Evolutionary conservation across 2,113 vertebrate species (phyloP), one percentile per base, ranked within the genome.

Genomic region (Callaeas wilsoni): DNA sequence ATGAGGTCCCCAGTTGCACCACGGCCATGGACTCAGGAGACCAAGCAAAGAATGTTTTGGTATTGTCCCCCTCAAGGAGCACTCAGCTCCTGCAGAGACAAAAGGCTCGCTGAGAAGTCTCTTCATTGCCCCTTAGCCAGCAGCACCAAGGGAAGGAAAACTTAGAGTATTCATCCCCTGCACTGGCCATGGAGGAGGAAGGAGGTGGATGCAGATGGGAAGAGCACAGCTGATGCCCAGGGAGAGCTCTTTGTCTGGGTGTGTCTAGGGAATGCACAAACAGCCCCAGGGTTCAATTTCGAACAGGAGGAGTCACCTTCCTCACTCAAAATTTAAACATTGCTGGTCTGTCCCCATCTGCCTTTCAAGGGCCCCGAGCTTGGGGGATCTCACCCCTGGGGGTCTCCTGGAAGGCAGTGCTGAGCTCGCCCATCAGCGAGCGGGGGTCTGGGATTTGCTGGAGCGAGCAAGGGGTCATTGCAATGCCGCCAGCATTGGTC

Each of bases 391-490:
- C 7, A 4, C n/a, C 29, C 49, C 29, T 55, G n/a, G 5, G 5
- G 29, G 30, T 84, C 12, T n/a, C 19, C 27, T 47, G 64, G 46
- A 47, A 84, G 71, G 60, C 79, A 67, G 33, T 13, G 26, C 42
- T 67, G 35, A 56, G 29, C 73, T 84, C 0, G 0, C 30, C 41
- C 21, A 4, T 29, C 0, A 1, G 33, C 0, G 1, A 57, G n/a
- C 0, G 0, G 12, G 35, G 41, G 53, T 64, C 18, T 90, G 74
- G 44, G 21, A 13, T 47, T 47, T 81, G 16, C 56, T n/a, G 47
- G 27, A 46, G 46, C 0, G 0, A 84, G 41, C 20, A 11, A 67
- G 26, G 32, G 91, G 84, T 10, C 12, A 3, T 9, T 70, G 17
- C 1, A 0, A 10, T 69, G 67, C 64, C 33, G 23, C 17, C 64